Evolutionary conservation across 2,888 invertebrate genomes (phyloP), one percentile per base, ranked within the genome.

Genomic region (Orthosia incerta): DNA sequence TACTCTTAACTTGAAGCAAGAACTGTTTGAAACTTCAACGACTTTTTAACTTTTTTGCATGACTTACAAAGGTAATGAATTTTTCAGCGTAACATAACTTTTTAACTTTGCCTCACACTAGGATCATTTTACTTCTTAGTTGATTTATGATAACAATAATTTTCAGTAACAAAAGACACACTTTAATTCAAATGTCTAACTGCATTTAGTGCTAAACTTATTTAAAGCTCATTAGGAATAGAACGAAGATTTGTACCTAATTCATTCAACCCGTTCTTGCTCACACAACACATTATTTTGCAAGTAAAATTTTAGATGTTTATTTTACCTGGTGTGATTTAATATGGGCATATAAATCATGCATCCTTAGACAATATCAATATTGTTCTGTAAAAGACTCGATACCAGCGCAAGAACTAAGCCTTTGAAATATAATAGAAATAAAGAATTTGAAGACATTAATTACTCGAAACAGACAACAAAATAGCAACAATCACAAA

Each of bases 11-110:
- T 76, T 11, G 16, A 39, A 39, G n/a, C n/a, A 23, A 31, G 16
- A 67, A 66, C 46, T 13, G 53, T 31, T 72, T 39, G 46, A 46
- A 55, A 72, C 62, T 74, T 45, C 60, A 51, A 51, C 61, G 18
- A 71, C 50, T 62, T 62, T 53, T 61, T 46, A 72, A 75, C 55
- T 73, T 76, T 66, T 55, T 39, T 65, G 46, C 53, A 76, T 55
- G 53, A 65, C 53, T 67, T 66, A 66, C 39, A 46, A 53, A 46
- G 16, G 4, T 66, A 23, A 64, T 72, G n/a, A 53, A 2, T 73
- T 73, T 71, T 53, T 53, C 51, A 23, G 46, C 3, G 23, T 16
- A 13, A 16, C 39, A 1, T 9, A 55, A 45, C 11, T 51, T 61
- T 72, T 31, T 11, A 72, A 55, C 26, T 31, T 70, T 18, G 18